Percentiles rank a stretch among this genome's conserved stretches.
Evolutionary conservation across 2,113 vertebrate species (phyloP).

Genomic region (Rhea pennata): DNA sequence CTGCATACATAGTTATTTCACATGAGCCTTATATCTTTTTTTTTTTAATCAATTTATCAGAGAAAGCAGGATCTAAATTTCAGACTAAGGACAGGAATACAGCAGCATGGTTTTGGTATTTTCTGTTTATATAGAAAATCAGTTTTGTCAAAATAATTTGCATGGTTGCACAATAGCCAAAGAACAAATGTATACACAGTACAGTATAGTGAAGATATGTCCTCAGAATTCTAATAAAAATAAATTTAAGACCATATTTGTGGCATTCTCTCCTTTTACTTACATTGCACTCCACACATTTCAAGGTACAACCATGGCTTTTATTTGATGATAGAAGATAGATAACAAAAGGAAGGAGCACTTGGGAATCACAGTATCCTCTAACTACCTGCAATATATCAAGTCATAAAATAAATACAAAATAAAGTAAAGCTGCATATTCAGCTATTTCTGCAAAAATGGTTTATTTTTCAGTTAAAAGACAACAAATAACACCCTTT

Average conservation of each 20-base stretch:
- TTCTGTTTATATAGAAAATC: not conserved
- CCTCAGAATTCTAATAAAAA: not conserved
- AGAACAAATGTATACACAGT: not conserved
- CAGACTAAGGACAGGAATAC: not conserved
- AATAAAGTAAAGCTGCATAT: not conserved
- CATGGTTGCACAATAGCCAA: not conserved
- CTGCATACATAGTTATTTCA: not conserved
- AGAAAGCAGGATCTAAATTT: not conserved
- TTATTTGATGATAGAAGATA: not conserved
- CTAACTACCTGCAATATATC: not conserved
- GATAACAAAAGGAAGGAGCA: not conserved
- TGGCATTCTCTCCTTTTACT: not conserved
- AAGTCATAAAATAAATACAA: not conserved
- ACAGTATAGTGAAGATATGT: not conserved
- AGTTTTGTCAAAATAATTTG: not conserved
- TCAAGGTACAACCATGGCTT: not conserved
- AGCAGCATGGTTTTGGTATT: not conserved
- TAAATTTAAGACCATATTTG: not conserved
- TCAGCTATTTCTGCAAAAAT: not conserved
- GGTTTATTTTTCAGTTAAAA: not conserved
- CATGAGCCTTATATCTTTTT: not conserved
- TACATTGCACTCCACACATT: not conserved
- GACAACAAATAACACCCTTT: accelerated
- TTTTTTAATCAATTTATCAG: not conserved
- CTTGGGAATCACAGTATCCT: not conserved